Evolutionary conservation across 2,888 invertebrate species (phyloP), one percentile per base, ranked within the genome.

Genomic region (Cerastis rubricosa): DNA sequence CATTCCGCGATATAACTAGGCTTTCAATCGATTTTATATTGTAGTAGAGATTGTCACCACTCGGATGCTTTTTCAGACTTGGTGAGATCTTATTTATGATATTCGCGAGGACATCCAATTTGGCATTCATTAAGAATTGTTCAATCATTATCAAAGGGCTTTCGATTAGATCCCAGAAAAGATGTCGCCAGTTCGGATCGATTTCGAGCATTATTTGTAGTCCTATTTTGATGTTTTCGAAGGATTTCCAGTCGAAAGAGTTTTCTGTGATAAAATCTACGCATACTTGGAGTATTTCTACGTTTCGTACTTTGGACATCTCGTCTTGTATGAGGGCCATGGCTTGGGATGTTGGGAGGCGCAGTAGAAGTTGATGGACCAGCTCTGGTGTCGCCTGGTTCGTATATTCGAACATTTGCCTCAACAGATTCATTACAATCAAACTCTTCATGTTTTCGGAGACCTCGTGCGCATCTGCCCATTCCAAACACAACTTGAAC

Each of bases 41-140:
- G 88, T 97, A 97, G 85, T 97, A 97, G 2, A 97, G 93, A 79
- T 97, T 95, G 74, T 97, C 97, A 2, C 96, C 97, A 43, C 90
- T 93, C 8, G 94, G 91, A 83, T 97, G 96, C 61, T 88, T 93
- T 84, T 94, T 96, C 71, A 94, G 90, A 83, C 88, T 94, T 22
- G 96, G 94, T n/a, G 97, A 94, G 25, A 98, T 97, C 45, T 97
- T 96, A n/a, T 96, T 96, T 45, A 98, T 91, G 7, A 98, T 97
- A 59, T 96, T 96, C 0, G 97, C 96, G 12, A 98, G 94, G 71
- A 97, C 95, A 86, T 98, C 98, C 71, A 98, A 95, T 91, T 98
- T 98, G 0, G 98, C 98, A 91, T 99, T 99, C 99, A 99, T 99
- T 19, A 99, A 93, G 72, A 99, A 97, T 91, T 99, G 98, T 91